Percentiles rank a stretch among this genome's conserved stretches.
Evolutionary conservation across 1,140 invertebrate genomes (phyloP).

Genomic region (Aphidius gifuensis): DNA sequence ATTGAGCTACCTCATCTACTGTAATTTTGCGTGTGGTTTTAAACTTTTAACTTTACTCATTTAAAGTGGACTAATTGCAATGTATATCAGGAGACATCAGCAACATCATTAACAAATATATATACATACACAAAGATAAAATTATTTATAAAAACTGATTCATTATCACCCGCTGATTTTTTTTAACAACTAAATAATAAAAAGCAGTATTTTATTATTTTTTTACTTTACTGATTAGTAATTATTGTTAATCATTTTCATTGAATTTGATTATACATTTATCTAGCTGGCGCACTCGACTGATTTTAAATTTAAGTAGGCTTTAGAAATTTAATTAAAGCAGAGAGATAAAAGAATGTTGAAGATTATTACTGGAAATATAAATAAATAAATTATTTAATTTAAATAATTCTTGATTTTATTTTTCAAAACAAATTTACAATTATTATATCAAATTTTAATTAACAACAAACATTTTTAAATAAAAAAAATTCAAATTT

Average conservation of each 20-base stretch:
- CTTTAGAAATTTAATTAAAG: conserved; percentile 31
- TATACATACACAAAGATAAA: no score
- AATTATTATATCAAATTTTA: no score
- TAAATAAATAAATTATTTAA: conserved; percentile 35
- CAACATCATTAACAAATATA: no score
- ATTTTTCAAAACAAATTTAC: no score
- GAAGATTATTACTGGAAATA: conserved; percentile 28
- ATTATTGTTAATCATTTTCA: neutral
- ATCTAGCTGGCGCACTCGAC: conserved; percentile 41
- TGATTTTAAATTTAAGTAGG: conserved; percentile 37
- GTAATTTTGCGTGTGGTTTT: conserved; percentile 13
- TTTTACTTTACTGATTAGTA: no score
- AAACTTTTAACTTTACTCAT: conserved; percentile 10
- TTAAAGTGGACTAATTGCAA: conserved; percentile 15
- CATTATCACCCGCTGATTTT: no score
- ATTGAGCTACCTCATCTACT: conserved; percentile 19
- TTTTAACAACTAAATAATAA: no score
- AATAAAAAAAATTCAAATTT: no score
- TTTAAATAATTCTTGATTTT: no score
- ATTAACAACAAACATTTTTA: no score
- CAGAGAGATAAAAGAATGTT: conserved; percentile 21
- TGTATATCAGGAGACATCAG: neutral
- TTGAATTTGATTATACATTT: conserved; percentile 15
- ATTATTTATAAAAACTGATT: no score
- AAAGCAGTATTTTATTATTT: no score